phyloP scores from a whole-genome alignment of 1,140 invertebrate species.

The Caerostris extrusa region DNA sequence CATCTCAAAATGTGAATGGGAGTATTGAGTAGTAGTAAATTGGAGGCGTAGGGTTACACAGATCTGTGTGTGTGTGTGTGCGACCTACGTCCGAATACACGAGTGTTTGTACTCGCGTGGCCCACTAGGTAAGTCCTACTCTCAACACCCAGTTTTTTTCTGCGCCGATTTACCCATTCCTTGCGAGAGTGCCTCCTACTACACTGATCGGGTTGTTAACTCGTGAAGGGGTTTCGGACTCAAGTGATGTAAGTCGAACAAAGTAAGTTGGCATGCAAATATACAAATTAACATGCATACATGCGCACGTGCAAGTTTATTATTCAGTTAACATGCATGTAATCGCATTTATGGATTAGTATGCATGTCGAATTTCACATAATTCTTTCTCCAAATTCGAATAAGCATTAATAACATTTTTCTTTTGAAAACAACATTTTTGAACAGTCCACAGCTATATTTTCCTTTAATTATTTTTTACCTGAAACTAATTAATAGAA shows the following conservation, averaged over 20 bases:
- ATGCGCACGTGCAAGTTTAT: too few relatives aligned
- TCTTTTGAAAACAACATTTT: too few relatives aligned
- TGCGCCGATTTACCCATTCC: neutral
- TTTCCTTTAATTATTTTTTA: too few relatives aligned
- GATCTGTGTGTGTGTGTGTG: neutral
- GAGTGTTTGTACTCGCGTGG: slow-evolving; percentile 23
- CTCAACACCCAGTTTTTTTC: slow-evolving; percentile 4
- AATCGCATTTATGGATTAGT: neutral
- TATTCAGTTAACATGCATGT: neutral
- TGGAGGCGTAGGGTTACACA: slow-evolving; percentile 23
- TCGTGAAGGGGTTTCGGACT: neutral
- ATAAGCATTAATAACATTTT: too few relatives aligned
- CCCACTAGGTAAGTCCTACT: slow-evolving; percentile 39
- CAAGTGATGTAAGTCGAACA: neutral
- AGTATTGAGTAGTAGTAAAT: slow-evolving; percentile 40
- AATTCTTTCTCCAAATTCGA: too few relatives aligned
- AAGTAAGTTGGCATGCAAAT: neutral
- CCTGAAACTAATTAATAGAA: too few relatives aligned
- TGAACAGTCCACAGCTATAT: too few relatives aligned
- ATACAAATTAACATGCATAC: too few relatives aligned
- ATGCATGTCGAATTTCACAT: neutral
- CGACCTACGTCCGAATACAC: neutral
- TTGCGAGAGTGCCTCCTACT: neutral
- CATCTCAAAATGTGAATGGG: slow-evolving; percentile 19
- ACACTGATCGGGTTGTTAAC: slow-evolving; percentile 46